phyloP scores from a whole-genome alignment of 2,888 invertebrate species.

The Nebria brevicollis region DNA sequence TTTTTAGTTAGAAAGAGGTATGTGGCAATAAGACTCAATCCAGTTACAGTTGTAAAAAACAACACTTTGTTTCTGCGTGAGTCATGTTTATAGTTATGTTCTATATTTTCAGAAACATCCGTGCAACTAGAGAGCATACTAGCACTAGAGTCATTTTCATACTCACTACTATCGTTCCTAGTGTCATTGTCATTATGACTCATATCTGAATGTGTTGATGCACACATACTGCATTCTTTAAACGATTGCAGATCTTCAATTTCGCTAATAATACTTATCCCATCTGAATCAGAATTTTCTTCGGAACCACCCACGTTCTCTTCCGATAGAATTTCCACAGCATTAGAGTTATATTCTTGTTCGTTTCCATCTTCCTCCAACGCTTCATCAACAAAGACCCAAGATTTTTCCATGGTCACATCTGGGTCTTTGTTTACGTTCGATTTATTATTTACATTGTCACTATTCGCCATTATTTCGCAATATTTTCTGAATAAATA shows the following conservation, averaged over 20 bases:
- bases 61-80: constrained; percentile 2
- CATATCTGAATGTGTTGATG: background rate
- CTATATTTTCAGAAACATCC: constrained; percentile 1
- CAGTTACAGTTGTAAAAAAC: constrained; percentile 21
- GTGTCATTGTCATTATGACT: too few relatives aligned
- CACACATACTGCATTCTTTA: constrained; percentile 21
- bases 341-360: background rate
- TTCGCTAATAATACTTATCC: constrained; percentile 38
- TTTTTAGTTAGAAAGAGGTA: background rate
- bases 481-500: background rate
- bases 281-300: constrained; percentile 32
- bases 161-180: background rate
- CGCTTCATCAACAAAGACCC: constrained; percentile 30
- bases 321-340: constrained; percentile 18
- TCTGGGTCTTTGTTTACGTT: constrained; percentile 18
- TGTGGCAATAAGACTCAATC: constrained; percentile 21
- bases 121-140: background rate
- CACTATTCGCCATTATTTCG: constrained; percentile 18
- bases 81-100: constrained; percentile 10
- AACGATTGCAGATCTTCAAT: constrained; percentile 22
- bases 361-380: constrained; percentile 3
- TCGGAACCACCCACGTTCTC: constrained; percentile 7
- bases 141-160: constrained; percentile 18
- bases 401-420: constrained; percentile 30
- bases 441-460: constrained; percentile 16